Evolutionary conservation across 2,888 invertebrate species (phyloP), one percentile per base, ranked within the genome.

Genomic region (Lingula anatina): DNA sequence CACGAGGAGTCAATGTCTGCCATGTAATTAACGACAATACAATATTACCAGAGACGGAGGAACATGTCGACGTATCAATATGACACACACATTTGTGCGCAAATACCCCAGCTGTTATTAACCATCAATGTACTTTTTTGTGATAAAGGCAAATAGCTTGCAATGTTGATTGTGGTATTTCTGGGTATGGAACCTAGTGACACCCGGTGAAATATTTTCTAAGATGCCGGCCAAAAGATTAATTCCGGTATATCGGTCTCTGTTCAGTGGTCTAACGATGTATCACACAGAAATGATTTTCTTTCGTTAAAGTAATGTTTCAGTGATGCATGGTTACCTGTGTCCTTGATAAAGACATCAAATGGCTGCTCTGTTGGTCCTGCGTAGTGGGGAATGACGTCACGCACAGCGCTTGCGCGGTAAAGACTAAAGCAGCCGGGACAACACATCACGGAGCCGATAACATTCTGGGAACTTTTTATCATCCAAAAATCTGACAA

Each of bases 401-500:
- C 60, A 27, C 53, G 46, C 5, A 64, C 48, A 23, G 64, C 64
- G n/a, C 46, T 40, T 7, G 59, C 64, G 20, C 64, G 55, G 47
- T 64, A 64, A 7, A 64, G 46, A 43, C 62, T 62, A 51, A 64
- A 64, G 48, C 62, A 62, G 37, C 62, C 64, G 7, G 64, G 64
- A 40, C 64, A 64, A 44, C 64, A 64, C 46, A 61, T 64, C 18
- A 64, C 64, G 15, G 61, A 62, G 7, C 62, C 64, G 20, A 64
- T 62, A 12, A 62, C 57, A 50, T 62, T 64, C 46, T 64, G 62
- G 2, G 62, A 61, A 15, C 60, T 56, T 44, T 64, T 64, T 41
- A 62, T 62, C 53, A 64, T 53, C 64, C 64, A 64, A 49, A 64
- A 64, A 51, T 62, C 64, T 64, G 52, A 37, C 53, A 39, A 31